Conservation (phyloP, 2,113 vertebrate genomes). For the Peromyscus maniculatus region DNA sequence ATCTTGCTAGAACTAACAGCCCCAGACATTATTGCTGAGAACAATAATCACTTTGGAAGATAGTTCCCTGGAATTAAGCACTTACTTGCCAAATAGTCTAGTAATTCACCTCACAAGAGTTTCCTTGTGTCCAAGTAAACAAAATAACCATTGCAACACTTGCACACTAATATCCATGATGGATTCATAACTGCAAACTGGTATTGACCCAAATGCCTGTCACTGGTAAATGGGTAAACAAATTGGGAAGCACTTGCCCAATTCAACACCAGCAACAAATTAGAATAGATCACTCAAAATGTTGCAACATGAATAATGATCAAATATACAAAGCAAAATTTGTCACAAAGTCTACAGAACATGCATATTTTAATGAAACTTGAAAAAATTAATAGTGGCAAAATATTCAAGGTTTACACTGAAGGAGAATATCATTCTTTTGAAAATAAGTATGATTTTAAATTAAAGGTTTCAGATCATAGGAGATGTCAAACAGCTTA, state of each 20-base stretch:
- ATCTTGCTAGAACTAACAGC: neutral
- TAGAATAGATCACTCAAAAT: neutral
- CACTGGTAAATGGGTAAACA: neutral
- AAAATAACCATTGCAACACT: neutral
- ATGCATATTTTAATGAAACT: neutral
- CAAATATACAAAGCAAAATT: neutral
- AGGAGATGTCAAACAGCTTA: neutral
- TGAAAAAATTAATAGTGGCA: neutral
- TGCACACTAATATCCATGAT: neutral
- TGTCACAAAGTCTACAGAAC: neutral
- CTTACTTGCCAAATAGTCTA: neutral
- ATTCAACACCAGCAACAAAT: neutral
- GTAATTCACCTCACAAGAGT: neutral
- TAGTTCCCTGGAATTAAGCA: neutral
- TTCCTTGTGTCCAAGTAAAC: neutral
- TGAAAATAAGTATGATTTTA: no score
- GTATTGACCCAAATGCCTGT: neutral
- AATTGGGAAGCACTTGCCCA: neutral
- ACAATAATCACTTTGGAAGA: neutral
- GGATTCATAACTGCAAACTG: neutral
- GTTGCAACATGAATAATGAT: neutral
- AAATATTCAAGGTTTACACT: neutral
- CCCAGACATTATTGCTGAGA: neutral
- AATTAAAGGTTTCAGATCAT: neutral
- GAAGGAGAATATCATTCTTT: neutral